Evolutionary conservation across 2,113 vertebrate species (phyloP), one percentile per base, ranked within the genome.

Genomic region (Burhinus bistriatus): DNA sequence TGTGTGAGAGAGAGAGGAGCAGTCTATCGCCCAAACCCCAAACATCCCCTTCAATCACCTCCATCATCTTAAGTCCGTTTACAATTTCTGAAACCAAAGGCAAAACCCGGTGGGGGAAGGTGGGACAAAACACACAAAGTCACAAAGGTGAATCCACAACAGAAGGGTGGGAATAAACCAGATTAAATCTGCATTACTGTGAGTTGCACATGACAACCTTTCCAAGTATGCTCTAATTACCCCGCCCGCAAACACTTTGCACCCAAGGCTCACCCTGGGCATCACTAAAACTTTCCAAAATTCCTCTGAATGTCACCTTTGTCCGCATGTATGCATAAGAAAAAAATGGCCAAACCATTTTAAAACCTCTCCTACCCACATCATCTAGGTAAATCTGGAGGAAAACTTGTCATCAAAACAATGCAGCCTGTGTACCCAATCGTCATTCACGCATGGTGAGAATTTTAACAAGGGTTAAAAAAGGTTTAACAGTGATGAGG

Each of bases 351-450:
- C 85, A 71, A 78, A 59, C 9, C 9, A 19, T n/a, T 65, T 19
- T 5, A 65, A 71, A 71, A 8, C 18, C 10, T 15, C 20, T 36
- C 18, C 27, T 21, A 65, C 5, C 8, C 15, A 38, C 20, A 45
- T 12, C 14, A 52, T 6, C 16, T 21, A n/a, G 9, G 16, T 45
- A 68, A 80, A 54, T 1, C 8, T 45, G 29, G 45, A 66, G 45
- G 3, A 40, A 66, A 65, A 45, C 15, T 30, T 52, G 23, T 18
- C 57, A 36, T 13, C 0, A 0, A 68, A 81, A 44, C 15, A 47
- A 20, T 0, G 2, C 44, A 73, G 18, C 6, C 20, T 0, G 1
- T 11, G 5, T 6, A 23, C 32, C 29, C n/a, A 61, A 29, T 29
- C 15, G 23, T 45, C 27, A 38, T 27, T 59, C 34, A 59, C 38